A percentile compares a stretch with the other conserved stretches of the same genome.
phyloP scores from a whole-genome alignment of 1,140 invertebrate genomes.

The Nasonia vitripennis region DNA sequence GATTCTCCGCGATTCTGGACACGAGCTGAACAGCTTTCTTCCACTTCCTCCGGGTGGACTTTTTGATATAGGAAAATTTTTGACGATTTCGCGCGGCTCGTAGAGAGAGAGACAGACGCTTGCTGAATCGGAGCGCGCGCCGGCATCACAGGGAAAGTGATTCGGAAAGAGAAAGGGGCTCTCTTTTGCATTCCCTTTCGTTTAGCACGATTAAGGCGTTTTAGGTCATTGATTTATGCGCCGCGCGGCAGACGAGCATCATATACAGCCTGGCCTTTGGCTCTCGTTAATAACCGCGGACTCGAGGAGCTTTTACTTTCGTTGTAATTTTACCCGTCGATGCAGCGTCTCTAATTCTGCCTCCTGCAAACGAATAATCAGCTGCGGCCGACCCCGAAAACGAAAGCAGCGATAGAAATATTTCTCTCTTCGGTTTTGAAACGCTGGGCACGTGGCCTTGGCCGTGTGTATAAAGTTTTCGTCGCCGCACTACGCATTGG shows the following conservation, averaged over 20 bases:
- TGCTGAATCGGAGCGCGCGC: not conserved
- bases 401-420: no score
- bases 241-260: not conserved
- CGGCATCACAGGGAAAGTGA: conserved; percentile 61
- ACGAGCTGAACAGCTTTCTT: not conserved
- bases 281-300: not conserved
- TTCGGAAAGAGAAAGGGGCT: conserved; percentile 66
- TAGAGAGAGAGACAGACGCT: not conserved
- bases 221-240: conserved; percentile 22
- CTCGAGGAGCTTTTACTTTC: not conserved
- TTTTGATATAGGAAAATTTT: not conserved
- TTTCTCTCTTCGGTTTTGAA: no score
- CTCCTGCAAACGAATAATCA: no score
- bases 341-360: no score
- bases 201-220: conserved; percentile 55
- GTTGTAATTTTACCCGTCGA: not conserved
- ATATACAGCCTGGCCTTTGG: not conserved
- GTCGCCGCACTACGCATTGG: no score
- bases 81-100: not conserved
- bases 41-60: no score
- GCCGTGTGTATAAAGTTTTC: no score
- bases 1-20: not conserved
- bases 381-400: no score
- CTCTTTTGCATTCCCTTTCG: conserved; percentile 53
- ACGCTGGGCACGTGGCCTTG: no score